A percentile compares a stretch with the other conserved stretches of the same genome.
These are phyloP conservation scores for Diarsia rubi DNA, from an alignment of 2,888 invertebrate genomes.

Conservation along the genomic window DNA sequence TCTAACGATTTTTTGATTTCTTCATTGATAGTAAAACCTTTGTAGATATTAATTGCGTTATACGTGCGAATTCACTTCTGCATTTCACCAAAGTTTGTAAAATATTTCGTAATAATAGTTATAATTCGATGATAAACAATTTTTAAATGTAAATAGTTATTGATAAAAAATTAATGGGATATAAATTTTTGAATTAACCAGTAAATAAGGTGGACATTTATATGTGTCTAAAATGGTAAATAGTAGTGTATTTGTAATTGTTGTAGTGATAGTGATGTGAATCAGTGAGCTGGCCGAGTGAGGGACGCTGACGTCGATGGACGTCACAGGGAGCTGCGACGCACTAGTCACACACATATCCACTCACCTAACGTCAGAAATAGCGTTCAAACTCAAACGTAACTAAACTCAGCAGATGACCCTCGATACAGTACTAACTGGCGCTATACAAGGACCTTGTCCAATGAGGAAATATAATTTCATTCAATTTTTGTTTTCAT, in stretches of 20 bases:
- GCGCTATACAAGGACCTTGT: slow-evolving; percentile 45
- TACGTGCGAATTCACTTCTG: slow-evolving; percentile 87
- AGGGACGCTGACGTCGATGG: slow-evolving; percentile 66
- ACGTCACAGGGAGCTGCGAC: slow-evolving; percentile 81
- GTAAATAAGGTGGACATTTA: slow-evolving; percentile 84
- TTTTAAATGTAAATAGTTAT: slow-evolving; percentile 90
- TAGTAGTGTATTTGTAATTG: slow-evolving; percentile 90
- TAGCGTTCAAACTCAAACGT: slow-evolving; percentile 46
- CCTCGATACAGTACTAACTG: slow-evolving; percentile 54
- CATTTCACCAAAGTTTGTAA: slow-evolving; percentile 91
- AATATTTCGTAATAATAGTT: slow-evolving; percentile 89
- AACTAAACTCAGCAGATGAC: slow-evolving; percentile 54
- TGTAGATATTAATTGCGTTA: slow-evolving; percentile 84
- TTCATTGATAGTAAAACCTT: slow-evolving; percentile 75
- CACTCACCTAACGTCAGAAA: slow-evolving; percentile 60
- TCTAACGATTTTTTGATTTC: slow-evolving; percentile 68
- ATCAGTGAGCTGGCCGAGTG: slow-evolving; percentile 77
- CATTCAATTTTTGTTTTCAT: slow-evolving; percentile 27
- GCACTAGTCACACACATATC: slow-evolving; percentile 84
- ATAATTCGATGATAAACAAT: slow-evolving; percentile 88
- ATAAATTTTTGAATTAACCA: slow-evolving; percentile 86
- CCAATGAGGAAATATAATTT: slow-evolving; percentile 34
- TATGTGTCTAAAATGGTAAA: slow-evolving; percentile 89
- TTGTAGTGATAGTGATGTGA: slow-evolving; percentile 89
- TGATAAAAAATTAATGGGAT: slow-evolving; percentile 80